Percentiles rank a stretch among this genome's conserved stretches.
These are phyloP conservation scores for Philypnodon macrostomus DNA, from an alignment of 2,797 vertebrate genomes.

Conservation along the genomic window DNA sequence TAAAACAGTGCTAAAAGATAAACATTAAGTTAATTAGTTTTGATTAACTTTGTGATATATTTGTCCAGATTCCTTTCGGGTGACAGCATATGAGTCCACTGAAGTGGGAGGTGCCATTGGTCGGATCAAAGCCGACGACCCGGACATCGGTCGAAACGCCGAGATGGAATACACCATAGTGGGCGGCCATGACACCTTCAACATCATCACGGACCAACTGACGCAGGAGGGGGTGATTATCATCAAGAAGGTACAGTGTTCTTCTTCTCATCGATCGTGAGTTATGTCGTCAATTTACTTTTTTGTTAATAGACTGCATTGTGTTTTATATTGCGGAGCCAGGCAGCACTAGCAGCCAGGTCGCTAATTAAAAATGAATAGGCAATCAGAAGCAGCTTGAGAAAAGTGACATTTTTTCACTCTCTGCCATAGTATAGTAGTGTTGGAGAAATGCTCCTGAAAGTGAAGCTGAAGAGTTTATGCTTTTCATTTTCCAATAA, in stretches of 20 bases:
- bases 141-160: conserved; percentile 87
- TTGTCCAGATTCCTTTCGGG: conserved; percentile 87
- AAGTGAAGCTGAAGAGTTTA: background rate
- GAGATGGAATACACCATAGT: conserved; percentile 89
- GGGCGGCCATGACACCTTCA: conserved; percentile 85
- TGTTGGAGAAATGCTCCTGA: conserved; percentile 2
- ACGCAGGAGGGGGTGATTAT: conserved; percentile 93
- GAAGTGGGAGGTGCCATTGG: conserved; percentile 86
- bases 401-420: conserved; percentile 22
- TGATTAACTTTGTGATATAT: too few relatives aligned
- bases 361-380: conserved; percentile 11
- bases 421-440: conserved; percentile 6
- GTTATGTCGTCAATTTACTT: background rate
- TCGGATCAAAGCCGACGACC: conserved; percentile 92
- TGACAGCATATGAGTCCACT: conserved; percentile 85
- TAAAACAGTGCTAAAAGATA: too few relatives aligned
- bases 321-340: background rate
- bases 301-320: background rate
- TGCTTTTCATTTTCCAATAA: conserved; percentile 1
- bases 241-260: conserved; percentile 85
- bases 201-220: conserved; percentile 87
- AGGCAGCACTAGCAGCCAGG: conserved; percentile 1
- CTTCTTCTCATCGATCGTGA: background rate
- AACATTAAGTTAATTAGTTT: too few relatives aligned
- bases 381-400: conserved; percentile 13